A percentile compares a stretch with the other conserved stretches of the same genome.
Evolutionary conservation across 2,113 vertebrate genomes (phyloP).

Genomic region (Antechinus flavipes): DNA sequence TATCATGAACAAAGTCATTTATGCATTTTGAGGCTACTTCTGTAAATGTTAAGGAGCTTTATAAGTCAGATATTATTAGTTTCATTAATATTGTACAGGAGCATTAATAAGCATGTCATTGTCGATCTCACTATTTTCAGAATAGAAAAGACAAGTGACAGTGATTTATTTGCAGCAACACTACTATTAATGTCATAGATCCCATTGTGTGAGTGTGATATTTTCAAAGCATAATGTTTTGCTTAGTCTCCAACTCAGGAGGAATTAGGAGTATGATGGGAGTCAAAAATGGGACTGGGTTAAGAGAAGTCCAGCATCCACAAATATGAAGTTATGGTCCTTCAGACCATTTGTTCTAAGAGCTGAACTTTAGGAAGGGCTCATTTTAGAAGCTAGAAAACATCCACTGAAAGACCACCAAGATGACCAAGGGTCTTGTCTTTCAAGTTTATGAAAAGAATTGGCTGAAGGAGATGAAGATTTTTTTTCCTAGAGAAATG

Average conservation of each 20-base stretch:
- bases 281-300: neutral
- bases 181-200: conserved; percentile 27
- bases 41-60: neutral
- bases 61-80: neutral
- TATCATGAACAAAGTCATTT: neutral
- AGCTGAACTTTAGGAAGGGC: neutral
- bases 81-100: neutral
- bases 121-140: neutral
- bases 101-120: neutral
- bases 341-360: neutral
- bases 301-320: neutral
- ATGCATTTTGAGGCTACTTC: neutral
- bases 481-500: neutral
- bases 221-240: conserved; percentile 25
- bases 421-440: neutral
- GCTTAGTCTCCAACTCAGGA: neutral
- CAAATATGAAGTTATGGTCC: neutral
- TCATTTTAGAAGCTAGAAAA: neutral
- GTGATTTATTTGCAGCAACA: neutral
- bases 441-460: neutral
- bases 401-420: neutral
- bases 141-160: neutral
- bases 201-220: neutral
- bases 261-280: neutral
- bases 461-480: neutral